Evolutionary conservation across 2,888 invertebrate genomes (phyloP), one percentile per base, ranked within the genome.

Genomic region (Vanessa cardui): DNA sequence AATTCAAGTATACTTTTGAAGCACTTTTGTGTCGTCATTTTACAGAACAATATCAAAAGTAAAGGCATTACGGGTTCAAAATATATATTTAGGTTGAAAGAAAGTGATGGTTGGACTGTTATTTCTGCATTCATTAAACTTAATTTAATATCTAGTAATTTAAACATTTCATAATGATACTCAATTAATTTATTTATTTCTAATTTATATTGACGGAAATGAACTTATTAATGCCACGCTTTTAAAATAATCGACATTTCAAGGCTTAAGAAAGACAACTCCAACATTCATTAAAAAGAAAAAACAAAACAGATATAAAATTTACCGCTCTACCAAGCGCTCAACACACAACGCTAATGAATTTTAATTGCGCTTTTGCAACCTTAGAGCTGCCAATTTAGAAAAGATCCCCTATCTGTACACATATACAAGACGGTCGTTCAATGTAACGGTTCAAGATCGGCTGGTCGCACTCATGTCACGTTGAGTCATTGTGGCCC

Each of bases 321-420:
- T 66, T 71, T 69, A 71, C 72, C 69, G 56, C 39, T 50, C 44
- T 46, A 58, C 59, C 49, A 39, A 56, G 60, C 54, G 56, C 60
- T 71, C 67, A 71, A 80, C 76, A 78, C 78, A 77, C 77, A 77
- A 71, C 71, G 72, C 67, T 84, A 85, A 86, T 84, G 82, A 83
- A 78, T 82, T 83, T 82, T 87, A 87, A 87, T 85, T 84, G 81
- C 76, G 73, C 75, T 80, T 78, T 78, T 76, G 77, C 73, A 77
- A 78, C 75, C 60, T 64, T 65, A 68, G 62, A 66, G 26, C 70
- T 58, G 58, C 81, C 81, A 81, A 31, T 62, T 63, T 64, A 73
- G 12, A 9, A 54, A 69, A 80, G 78, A 18, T 78, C 68, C 56
- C 73, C 20, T 59, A 56, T 61, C 39, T 58, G 45, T 21, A 64